Percentiles rank a stretch among this genome's conserved stretches.
Evolutionary conservation across 53 echinoderm and acorn worm genomes (phyloP).

Genomic region (Pentamera pediparva): DNA sequence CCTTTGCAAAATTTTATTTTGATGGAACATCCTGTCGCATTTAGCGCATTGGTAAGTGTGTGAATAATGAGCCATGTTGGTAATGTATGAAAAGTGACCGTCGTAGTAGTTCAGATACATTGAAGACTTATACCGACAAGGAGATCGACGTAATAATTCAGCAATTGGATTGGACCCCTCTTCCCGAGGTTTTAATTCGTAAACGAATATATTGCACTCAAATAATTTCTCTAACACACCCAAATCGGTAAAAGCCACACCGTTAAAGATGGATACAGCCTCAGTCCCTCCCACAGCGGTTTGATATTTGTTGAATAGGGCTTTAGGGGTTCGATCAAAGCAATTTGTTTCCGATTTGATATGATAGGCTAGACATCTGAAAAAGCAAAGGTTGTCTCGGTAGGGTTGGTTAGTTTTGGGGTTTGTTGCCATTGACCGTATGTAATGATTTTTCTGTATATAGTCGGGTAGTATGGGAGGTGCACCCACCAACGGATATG

Average conservation of each 20-base stretch:
- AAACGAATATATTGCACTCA: constrained; percentile 31
- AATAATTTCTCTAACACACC: constrained; percentile 9
- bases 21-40: not conserved
- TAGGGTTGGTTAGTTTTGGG: not conserved
- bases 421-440: not conserved
- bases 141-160: not conserved
- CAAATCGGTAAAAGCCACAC: constrained; percentile 4
- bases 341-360: not conserved
- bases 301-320: constrained; percentile 10
- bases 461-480: not conserved
- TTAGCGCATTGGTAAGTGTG: not conserved
- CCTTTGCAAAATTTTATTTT: not conserved
- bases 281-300: not conserved
- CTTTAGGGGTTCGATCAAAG: constrained; percentile 5
- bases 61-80: not conserved
- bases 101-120: not conserved
- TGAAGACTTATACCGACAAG: not conserved
- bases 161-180: not conserved
- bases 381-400: constrained; percentile 32
- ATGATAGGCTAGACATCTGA: constrained; percentile 18
- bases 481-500: constrained; percentile 14
- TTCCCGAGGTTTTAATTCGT: not conserved
- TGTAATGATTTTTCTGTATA: not conserved
- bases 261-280: not conserved
- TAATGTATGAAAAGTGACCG: constrained; percentile 10